These are phyloP conservation scores for Nemapogon koenigi DNA, from an alignment of 2,888 invertebrate species.

Conservation along the genomic window DNA sequence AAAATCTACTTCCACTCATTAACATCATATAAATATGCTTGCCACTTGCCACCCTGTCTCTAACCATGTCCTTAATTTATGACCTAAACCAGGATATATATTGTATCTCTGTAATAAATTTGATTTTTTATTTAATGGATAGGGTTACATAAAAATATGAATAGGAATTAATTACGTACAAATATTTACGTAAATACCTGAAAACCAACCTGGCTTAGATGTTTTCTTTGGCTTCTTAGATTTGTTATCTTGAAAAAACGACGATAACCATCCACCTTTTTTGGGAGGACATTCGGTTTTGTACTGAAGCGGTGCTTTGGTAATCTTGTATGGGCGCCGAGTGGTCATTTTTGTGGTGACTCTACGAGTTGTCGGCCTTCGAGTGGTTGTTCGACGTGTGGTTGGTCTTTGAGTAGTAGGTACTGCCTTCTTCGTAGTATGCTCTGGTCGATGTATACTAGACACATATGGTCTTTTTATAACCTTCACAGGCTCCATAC, in stretches of 20 bases:
- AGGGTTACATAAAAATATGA: no score
- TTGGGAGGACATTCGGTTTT: conserved; percentile 38
- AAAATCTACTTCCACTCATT: no score
- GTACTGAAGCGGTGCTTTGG: conserved; percentile 28
- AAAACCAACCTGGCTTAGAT: conserved; percentile 45
- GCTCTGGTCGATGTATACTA: background rate
- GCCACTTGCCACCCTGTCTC: no score
- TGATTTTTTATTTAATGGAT: no score
- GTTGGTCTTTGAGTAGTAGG: conserved; percentile 17
- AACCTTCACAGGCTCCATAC: background rate
- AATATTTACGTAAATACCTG: no score
- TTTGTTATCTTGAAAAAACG: conserved; percentile 36
- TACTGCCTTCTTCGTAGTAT: background rate
- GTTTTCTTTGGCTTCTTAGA: conserved; percentile 33
- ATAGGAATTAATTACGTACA: no score
- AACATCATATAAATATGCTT: no score
- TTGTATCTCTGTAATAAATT: no score
- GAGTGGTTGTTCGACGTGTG: conserved; percentile 15
- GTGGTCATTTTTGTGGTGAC: conserved; percentile 14
- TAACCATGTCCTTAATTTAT: no score
- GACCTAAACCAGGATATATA: no score
- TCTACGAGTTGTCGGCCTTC: conserved; percentile 15
- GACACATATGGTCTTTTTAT: conserved; percentile 3
- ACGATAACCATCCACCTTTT: conserved; percentile 35
- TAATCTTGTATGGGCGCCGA: conserved; percentile 24